Evolutionary conservation across 2,797 vertebrate genomes (phyloP), one percentile per base, ranked within the genome.

Genomic region (Alcedo atthis): DNA sequence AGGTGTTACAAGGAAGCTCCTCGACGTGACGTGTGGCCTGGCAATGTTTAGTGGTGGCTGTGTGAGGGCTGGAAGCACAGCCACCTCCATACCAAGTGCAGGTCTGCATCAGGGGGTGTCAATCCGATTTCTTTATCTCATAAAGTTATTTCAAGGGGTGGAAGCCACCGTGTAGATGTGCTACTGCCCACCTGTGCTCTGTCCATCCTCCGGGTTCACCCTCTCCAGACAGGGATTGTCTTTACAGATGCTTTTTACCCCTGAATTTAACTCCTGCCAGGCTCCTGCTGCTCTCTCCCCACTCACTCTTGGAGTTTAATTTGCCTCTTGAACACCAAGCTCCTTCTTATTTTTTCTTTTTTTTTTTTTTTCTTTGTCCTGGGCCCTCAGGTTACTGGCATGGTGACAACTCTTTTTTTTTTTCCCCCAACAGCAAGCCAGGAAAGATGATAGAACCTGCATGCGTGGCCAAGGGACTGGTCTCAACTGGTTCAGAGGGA

Each of bases 401-500:
- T 93, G 9, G 95, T 48, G 91, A 97, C 97, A 97, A 96, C 81
- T 88, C 86, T 81, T 95, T 98, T 98, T 97, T 97, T 98, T 98
- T 97, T 40, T 40, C 15, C 97, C 97, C 97, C 97, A 97, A 94
- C 96, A 97, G 97, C 49, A 85, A 98, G 96, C 96, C 97, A 97
- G 96, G 97, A 97, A 97, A 97, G 98, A 98, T 97, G 98, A 97
- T 97, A 98, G 96, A 97, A 98, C 97, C 96, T 85, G 88, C 81
- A 92, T 98, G 96, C 97, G 93, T 97, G 98, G 98, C 98, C 98
- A 98, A 98, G 97, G 97, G 98, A 98, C 98, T 97, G 97, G 98
- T 98, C 98, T 98, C 97, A 97, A 98, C 98, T 98, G 98, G 98
- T 98, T 98, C 94, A 92, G 96, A 96, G 94, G 93, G 96, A 75